Evolutionary conservation across 2,888 invertebrate genomes (phyloP), one percentile per base, ranked within the genome.

Genomic region (Agonum fuliginosum): DNA sequence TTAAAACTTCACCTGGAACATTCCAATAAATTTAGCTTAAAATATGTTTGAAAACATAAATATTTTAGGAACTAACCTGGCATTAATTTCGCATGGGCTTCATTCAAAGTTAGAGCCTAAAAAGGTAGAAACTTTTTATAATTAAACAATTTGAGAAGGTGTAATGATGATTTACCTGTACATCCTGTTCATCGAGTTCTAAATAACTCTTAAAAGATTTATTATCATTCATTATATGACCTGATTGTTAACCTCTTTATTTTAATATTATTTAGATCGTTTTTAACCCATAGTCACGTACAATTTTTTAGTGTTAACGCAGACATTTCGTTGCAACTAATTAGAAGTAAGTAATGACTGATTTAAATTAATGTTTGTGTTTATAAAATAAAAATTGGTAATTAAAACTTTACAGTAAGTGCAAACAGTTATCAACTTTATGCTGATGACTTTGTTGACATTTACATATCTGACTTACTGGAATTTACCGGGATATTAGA

Each of bases 1-100:
- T 93, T 78, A 95, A 89, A 81, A 93, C 90, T 88, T 98, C 97
- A 69, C 95, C 96, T 91, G 87, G 78, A 84, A 89, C 84, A 83
- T 37, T 34, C n/a, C n/a, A 22, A 22, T 17, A n/a, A n/a, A 43
- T 22, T 22, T 37, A 41, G 20, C 43, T 19, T 19, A 5, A 12
- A 19, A 37, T n/a, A 37, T 27, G 6, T 12, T 41, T 43, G 51
- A 62, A 82, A 82, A 79, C 0, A n/a, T n/a, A 85, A n/a, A n/a
- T 85, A 82, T 84, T 84, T 79, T 83, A 82, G 71, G 84, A 83
- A 85, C 78, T 84, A 78, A 81, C 81, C 81, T 78, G 78, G 77
- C 70, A 79, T 78, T 10, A 78, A 72, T 48, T 58, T 73, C n/a
- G 62, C 58, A 41, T 79, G 54, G 41, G 43, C 72, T 65, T 78